Evolutionary conservation across 2,888 invertebrate species (phyloP).

Genomic region (Cheilosia soror): DNA sequence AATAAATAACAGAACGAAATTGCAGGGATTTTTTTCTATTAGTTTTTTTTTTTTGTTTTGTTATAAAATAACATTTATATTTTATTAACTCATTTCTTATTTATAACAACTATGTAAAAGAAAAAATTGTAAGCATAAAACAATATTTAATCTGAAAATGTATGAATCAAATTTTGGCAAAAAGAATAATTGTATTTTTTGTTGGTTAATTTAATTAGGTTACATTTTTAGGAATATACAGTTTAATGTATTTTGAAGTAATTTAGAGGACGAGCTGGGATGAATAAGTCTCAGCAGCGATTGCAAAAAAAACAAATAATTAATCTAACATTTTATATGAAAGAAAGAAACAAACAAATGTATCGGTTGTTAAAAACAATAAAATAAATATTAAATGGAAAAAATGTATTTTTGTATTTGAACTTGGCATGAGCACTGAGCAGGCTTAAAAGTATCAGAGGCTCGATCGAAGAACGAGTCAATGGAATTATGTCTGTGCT

Average conservation of each 20-base stretch:
- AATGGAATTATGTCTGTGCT: no score
- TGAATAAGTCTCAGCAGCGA: not conserved
- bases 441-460: no score
- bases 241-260: constrained; percentile 15
- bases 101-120: constrained; percentile 19
- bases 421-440: not conserved
- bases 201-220: constrained; percentile 31
- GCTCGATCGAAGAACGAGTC: no score
- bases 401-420: not conserved
- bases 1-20: constrained; percentile 78
- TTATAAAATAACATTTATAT: constrained; percentile 29
- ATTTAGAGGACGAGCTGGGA: constrained; percentile 10
- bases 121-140: not conserved
- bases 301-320: not conserved
- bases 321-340: constrained; percentile 12
- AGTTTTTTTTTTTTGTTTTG: constrained; percentile 75
- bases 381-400: constrained; percentile 15
- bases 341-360: not conserved
- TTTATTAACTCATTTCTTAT: constrained; percentile 20
- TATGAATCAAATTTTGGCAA: constrained; percentile 12
- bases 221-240: constrained; percentile 1
- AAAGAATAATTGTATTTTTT: not conserved
- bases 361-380: constrained; percentile 26
- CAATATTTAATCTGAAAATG: not conserved
- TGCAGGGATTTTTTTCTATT: constrained; percentile 81